Percentiles rank a stretch among this genome's conserved stretches.
Evolutionary conservation across 2,113 vertebrate genomes (phyloP).

Genomic region (Limnothrissa miodon): DNA sequence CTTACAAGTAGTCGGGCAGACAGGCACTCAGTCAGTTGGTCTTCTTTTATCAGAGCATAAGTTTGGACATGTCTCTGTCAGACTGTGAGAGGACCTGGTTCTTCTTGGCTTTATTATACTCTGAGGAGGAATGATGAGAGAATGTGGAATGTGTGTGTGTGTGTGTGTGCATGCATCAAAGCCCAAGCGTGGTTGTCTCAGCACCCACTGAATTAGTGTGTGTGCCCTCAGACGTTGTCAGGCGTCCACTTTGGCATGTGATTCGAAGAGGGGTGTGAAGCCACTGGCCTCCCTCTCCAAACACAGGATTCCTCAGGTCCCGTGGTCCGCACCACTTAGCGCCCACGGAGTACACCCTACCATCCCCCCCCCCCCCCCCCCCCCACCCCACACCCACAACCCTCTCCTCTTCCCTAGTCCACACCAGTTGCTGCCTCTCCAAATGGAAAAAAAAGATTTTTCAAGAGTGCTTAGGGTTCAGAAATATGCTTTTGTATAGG

Average conservation of each 20-base stretch:
- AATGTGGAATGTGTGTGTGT: not conserved
- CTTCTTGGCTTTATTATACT: too few relatives aligned
- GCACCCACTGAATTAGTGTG: not conserved
- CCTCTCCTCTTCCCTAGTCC: too few relatives aligned
- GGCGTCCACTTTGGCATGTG: not conserved
- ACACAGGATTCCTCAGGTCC: conserved; percentile 50
- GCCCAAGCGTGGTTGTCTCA: not conserved
- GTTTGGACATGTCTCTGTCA: not conserved
- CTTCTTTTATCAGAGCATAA: conserved; percentile 22
- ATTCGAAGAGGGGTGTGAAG: not conserved
- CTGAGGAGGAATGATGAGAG: not conserved
- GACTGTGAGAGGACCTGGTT: not conserved
- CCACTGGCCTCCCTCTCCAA: conserved; percentile 36
- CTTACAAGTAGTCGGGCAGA: not conserved
- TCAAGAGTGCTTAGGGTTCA: too few relatives aligned
- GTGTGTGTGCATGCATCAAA: conserved; percentile 1
- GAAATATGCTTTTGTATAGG: too few relatives aligned
- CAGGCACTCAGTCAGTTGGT: not conserved
- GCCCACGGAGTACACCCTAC: too few relatives aligned
- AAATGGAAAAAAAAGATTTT: too few relatives aligned
- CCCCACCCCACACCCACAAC: too few relatives aligned
- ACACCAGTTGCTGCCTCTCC: too few relatives aligned
- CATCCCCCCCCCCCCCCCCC: not conserved
- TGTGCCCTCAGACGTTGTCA: not conserved
- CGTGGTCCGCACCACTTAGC: conserved; percentile 49